Base-by-base conservation (phyloP, 2,888 invertebrate genomes). In the Erannis defoliaria region DNA sequence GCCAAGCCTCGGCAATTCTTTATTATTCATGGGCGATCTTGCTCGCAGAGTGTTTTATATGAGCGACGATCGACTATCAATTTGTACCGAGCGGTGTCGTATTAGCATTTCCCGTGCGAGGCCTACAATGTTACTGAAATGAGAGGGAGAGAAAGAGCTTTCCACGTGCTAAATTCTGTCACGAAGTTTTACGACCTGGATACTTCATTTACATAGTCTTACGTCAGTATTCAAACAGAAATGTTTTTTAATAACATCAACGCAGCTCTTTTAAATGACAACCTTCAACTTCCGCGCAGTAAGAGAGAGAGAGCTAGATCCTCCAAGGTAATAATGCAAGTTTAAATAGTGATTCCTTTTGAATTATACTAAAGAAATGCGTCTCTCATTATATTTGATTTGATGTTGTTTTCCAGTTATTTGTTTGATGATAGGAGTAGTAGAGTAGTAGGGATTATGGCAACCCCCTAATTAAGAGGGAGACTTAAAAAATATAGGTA, bases 51-150 rank as follows among this genome's bases (percentile, higher is more conserved):
- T 93, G 92, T 93, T 93, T 93, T 93, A 93, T 93, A 93, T 92
- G 93, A 90, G 91, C 89, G 88, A 92, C 93, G 90, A 93, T 93
- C 90, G 92, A 91, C 89, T 93, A 93, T 93, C 93, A 93, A 93
- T 93, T 93, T 92, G 92, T 90, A 84, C 82, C 80, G 82, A 88
- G 82, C 85, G 86, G 78, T 78, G 85, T 85, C 81, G 81, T 87
- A 91, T 92, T 92, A 90, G 88, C 92, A 91, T 92, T 88, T 87
- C 84, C 84, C 77, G 74, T 80, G 75, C 75, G 76, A 81, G 78
- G 81, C 86, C 84, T 85, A 90, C 89, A 89, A 89, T 91, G 89
- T 90, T 86, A 80, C 80, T 81, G 74, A 64, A 63, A 66, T 54
- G 50, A 56, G 67, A 67, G 73, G 70, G 75, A 70, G 73, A 67